A percentile compares a stretch with the other conserved stretches of the same genome.
Evolutionary conservation across 2,797 vertebrate genomes (phyloP).

Genomic region (Coccyzus lansbergi): DNA sequence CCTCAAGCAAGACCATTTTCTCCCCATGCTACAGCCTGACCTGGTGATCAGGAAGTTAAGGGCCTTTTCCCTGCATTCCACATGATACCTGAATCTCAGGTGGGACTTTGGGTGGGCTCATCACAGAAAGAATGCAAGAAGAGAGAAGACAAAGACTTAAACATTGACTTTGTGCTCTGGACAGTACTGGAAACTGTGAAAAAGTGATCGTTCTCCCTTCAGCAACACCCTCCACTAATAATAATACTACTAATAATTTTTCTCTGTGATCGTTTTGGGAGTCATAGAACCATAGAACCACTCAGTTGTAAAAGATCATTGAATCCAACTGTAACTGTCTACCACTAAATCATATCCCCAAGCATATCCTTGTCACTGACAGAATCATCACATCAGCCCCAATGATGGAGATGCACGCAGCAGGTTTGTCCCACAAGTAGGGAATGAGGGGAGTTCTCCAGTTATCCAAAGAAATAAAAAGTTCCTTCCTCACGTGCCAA

Average conservation of each 20-base stretch:
- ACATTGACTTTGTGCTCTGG: neutral
- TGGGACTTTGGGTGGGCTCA: neutral
- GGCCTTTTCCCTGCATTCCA: neutral
- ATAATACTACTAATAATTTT: neutral
- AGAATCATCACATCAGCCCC: neutral
- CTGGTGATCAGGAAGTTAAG: neutral
- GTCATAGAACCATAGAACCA: too few relatives aligned
- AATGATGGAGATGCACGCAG: neutral
- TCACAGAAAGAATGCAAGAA: neutral
- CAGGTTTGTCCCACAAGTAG: neutral
- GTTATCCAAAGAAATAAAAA: neutral
- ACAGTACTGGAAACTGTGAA: neutral
- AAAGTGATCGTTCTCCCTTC: accelerated
- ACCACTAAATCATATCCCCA: too few relatives aligned
- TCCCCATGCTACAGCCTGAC: neutral
- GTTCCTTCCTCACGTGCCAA: accelerated
- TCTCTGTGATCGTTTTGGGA: neutral
- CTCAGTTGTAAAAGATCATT: too few relatives aligned
- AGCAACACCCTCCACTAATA: neutral
- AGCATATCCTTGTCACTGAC: neutral
- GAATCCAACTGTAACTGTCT: too few relatives aligned
- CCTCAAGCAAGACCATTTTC: neutral
- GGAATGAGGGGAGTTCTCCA: neutral
- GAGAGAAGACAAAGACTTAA: neutral
- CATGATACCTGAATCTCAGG: accelerated